Conservation (phyloP, 2,888 invertebrate species). For the Troilus luridus region DNA sequence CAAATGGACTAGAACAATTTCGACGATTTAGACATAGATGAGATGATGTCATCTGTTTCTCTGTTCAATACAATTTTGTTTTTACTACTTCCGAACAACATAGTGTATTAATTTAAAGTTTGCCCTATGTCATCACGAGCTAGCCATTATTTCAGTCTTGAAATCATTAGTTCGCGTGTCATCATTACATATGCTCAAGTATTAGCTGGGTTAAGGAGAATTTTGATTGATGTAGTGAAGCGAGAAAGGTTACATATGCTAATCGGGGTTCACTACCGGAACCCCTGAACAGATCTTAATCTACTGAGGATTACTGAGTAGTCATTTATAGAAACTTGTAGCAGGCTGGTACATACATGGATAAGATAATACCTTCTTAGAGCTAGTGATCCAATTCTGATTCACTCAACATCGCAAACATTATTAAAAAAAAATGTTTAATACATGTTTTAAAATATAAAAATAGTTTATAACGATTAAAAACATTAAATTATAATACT, state of each 20-base stretch:
- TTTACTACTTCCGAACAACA: background rate
- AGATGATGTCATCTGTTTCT: background rate
- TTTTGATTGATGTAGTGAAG: background rate
- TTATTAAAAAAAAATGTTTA: too few species aligned
- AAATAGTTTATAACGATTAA: too few species aligned
- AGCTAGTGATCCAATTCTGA: too few species aligned
- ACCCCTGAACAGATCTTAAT: too few species aligned
- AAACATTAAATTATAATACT: background rate
- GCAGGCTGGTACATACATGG: too few species aligned
- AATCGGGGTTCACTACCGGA: too few species aligned
- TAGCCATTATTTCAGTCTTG: background rate
- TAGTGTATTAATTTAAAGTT: background rate
- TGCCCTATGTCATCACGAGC: background rate
- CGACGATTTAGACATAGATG: background rate
- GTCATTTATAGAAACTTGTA: too few species aligned
- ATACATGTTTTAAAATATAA: too few species aligned
- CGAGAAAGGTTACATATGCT: too few species aligned
- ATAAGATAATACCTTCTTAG: too few species aligned
- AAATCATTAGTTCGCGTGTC: background rate
- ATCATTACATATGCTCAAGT: background rate
- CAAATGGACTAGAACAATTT: background rate
- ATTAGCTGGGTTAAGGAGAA: background rate
- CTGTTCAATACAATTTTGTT: background rate
- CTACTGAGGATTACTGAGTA: too few species aligned
- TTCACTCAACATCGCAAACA: too few species aligned